These are phyloP conservation scores for Tribolium castaneum DNA, from an alignment of 1,140 invertebrate genomes.

Conservation along the genomic window DNA sequence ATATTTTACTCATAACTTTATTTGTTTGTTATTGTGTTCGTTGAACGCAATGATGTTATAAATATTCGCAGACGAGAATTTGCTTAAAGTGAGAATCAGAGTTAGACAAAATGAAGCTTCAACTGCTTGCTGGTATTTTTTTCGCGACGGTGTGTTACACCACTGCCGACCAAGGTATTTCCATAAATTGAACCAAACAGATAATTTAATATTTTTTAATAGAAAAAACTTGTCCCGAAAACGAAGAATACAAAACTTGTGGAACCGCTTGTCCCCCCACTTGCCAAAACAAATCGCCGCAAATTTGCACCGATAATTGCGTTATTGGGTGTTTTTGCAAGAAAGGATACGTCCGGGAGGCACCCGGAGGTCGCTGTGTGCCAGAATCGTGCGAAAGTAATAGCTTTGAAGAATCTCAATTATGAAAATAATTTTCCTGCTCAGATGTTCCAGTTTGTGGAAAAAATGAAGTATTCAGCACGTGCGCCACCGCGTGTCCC, in stretches of 20 bases:
- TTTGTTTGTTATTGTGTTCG: neutral
- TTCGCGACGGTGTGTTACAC: neutral
- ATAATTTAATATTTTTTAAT: neutral
- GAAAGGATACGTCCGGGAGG: conserved; percentile 7
- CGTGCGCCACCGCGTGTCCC: conserved; percentile 22
- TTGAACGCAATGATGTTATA: no score
- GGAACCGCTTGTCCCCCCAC: conserved; percentile 22
- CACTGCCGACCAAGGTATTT: neutral
- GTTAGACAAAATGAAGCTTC: neutral
- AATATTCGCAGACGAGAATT: neutral
- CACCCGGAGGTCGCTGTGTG: neutral
- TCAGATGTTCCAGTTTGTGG: conserved; percentile 10
- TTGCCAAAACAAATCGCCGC: conserved; percentile 13
- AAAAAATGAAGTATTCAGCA: conserved; percentile 19
- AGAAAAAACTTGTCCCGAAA: conserved; percentile 5
- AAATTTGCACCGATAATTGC: neutral
- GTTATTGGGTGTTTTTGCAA: conserved; percentile 38
- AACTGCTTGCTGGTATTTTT: neutral
- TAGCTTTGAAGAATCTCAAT: neutral
- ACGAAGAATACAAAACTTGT: conserved; percentile 34
- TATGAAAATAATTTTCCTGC: neutral
- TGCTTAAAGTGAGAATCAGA: neutral
- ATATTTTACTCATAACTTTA: neutral
- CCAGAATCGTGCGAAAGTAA: conserved; percentile 20
- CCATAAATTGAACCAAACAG: neutral